These are phyloP conservation scores for Tympanuchus pallidicinctus DNA, from an alignment of 2,113 vertebrate species.

Conservation along the genomic window DNA sequence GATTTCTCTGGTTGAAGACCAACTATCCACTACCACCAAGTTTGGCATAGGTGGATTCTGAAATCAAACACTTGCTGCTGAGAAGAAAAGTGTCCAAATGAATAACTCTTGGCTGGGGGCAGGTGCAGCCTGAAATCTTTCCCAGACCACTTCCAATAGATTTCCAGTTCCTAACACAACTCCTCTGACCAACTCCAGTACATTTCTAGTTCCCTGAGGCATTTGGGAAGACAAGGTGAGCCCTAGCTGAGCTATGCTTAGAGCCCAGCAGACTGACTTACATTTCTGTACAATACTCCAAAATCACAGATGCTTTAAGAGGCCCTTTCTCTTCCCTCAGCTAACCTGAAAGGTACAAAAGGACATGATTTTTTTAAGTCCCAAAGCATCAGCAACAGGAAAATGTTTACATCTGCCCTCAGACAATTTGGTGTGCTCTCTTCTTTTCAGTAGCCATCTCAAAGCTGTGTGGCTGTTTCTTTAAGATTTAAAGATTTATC, in stretches of 20 bases:
- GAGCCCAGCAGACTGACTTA: not conserved
- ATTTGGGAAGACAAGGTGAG: not conserved
- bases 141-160: not conserved
- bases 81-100: not conserved
- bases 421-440: not conserved
- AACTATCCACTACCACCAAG: not conserved
- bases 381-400: not conserved
- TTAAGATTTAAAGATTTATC: not conserved
- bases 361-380: not conserved
- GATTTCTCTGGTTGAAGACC: not conserved
- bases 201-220: rapidly evolving
- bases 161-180: not conserved
- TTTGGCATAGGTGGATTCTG: rapidly evolving
- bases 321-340: not conserved
- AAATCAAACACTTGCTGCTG: not conserved
- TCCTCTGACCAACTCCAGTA: rapidly evolving
- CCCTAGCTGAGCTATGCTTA: not conserved
- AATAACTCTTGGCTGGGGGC: not conserved
- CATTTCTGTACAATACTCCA: not conserved
- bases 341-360: not conserved
- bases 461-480: not conserved
- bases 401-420: not conserved
- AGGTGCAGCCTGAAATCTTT: not conserved
- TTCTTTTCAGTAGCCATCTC: not conserved
- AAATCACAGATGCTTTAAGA: not conserved